Evolutionary conservation across 2,797 vertebrate species (phyloP).

Genomic region (Phoxinus dragarum): DNA sequence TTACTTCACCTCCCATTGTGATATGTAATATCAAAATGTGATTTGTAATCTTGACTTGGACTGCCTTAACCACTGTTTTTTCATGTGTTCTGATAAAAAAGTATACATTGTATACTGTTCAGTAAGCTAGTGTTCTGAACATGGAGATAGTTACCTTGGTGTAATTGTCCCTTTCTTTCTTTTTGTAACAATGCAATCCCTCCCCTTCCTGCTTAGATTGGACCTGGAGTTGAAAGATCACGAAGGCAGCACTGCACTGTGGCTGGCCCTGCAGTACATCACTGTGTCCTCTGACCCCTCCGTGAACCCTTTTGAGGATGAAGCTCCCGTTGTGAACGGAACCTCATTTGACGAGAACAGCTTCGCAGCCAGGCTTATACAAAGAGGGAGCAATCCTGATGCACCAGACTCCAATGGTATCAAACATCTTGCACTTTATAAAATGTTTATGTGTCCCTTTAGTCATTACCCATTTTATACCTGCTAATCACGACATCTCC

Average conservation of each 20-base stretch:
- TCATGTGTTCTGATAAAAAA: neutral
- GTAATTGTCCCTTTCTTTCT: neutral
- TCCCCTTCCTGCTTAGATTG: conserved; percentile 74
- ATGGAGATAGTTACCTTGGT: neutral
- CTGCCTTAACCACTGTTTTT: neutral
- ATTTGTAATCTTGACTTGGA: neutral
- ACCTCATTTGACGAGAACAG: conserved; percentile 98
- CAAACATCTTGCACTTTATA: neutral
- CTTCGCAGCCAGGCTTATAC: conserved; percentile 93
- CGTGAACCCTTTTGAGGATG: conserved; percentile 93
- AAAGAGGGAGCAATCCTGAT: conserved; percentile 92
- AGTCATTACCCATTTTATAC: neutral
- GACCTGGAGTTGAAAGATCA: conserved; percentile 96
- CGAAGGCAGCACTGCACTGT: conserved; percentile 93
- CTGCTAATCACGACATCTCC: neutral
- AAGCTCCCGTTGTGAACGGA: conserved; percentile 89
- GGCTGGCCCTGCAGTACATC: conserved; percentile 96
- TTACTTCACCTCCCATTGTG: neutral
- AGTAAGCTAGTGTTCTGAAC: neutral
- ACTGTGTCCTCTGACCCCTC: conserved; percentile 89
- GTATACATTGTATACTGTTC: neutral
- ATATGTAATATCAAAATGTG: neutral
- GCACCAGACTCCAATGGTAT: conserved; percentile 91
- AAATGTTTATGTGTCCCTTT: neutral
- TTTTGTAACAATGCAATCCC: neutral